These are phyloP conservation scores for Cassiopea andromeda DNA, from an alignment of 30 jellyfish, hydroid and myxozoan genomes.

Conservation along the genomic window DNA sequence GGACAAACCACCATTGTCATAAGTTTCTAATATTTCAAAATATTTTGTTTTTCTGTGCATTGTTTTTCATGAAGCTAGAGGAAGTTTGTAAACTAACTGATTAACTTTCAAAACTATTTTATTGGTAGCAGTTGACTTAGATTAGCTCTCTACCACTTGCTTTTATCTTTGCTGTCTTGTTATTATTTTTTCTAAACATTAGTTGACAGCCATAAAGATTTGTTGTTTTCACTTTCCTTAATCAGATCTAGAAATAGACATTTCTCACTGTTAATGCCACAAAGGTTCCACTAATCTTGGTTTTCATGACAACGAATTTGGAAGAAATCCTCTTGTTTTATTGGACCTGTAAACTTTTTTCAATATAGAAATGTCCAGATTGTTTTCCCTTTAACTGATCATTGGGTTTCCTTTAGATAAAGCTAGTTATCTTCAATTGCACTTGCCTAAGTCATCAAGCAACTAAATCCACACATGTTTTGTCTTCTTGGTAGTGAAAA, in stretches of 20 bases:
- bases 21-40: background rate
- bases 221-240: background rate
- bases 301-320: background rate
- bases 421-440: too few species aligned
- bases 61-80: background rate
- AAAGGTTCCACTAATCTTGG: background rate
- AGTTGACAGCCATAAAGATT: background rate
- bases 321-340: too few species aligned
- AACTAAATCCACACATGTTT: too few species aligned
- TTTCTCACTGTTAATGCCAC: background rate
- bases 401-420: too few species aligned
- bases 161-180: background rate
- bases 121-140: background rate
- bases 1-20: background rate
- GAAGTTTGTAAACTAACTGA: too few species aligned
- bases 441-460: too few species aligned
- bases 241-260: background rate
- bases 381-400: too few species aligned
- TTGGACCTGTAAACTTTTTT: background rate
- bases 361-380: background rate
- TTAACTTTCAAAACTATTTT: too few species aligned
- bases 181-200: background rate
- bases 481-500: too few species aligned
- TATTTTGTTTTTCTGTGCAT: background rate
- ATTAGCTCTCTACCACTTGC: too few species aligned